Percentiles rank a stretch among this genome's conserved stretches.
Conservation (phyloP, 1,140 invertebrate genomes). For the Trachymyrmex septentrionalis region DNA sequence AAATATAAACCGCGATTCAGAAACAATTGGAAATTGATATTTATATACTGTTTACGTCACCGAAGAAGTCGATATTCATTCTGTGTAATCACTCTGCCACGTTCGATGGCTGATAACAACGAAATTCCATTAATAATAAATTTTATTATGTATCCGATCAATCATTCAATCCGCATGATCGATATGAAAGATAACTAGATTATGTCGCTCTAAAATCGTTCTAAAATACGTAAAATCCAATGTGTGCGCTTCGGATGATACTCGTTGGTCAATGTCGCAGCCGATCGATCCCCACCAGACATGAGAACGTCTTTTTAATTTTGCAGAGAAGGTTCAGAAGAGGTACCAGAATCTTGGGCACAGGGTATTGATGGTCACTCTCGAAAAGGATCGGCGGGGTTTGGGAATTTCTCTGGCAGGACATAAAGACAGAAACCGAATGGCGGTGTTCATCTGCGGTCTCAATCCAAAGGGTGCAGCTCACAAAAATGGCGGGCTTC, state of each 20-base stretch:
- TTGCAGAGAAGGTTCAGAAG: conserved; percentile 95
- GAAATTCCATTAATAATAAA: background rate
- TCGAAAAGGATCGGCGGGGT: conserved; percentile 89
- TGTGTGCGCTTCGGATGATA: background rate
- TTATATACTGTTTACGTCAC: conserved; percentile 31
- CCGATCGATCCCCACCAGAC: background rate
- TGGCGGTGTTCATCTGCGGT: conserved; percentile 98
- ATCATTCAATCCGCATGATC: background rate
- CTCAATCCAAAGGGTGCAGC: conserved; percentile 96
- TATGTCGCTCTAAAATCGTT: background rate
- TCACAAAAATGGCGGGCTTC: conserved; percentile 91
- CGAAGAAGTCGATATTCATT: conserved; percentile 29
- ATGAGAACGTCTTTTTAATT: background rate
- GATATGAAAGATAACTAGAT: background rate
- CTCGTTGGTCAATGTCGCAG: too few species aligned
- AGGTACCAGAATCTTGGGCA: conserved; percentile 94
- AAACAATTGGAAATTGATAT: conserved; percentile 36
- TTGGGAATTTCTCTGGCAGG: conserved; percentile 97
- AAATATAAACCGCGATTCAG: background rate
- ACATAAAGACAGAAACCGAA: conserved; percentile 96
- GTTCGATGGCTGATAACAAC: background rate
- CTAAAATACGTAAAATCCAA: background rate
- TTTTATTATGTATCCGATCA: background rate
- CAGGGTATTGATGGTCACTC: conserved; percentile 90
- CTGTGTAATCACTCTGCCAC: background rate